Base-by-base conservation (phyloP, 1,140 invertebrate species). In the Drosophila ohnishii region DNA sequence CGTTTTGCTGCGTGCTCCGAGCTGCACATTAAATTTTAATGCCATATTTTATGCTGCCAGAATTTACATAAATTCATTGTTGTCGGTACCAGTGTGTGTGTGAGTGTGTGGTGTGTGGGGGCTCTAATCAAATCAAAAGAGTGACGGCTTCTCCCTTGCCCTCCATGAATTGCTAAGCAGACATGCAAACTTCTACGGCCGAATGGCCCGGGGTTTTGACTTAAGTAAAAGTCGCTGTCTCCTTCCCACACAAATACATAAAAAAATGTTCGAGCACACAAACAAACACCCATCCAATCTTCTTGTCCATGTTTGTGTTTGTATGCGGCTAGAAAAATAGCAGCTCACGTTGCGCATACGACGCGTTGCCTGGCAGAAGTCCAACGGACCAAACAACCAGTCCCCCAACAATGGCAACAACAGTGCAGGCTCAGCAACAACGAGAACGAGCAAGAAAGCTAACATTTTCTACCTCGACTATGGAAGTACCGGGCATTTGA, bases 1-100 rank as follows among this genome's bases (percentile, higher is more conserved):
- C 57, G 35, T 45, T 64, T 67, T 44, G 28, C 16, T 30, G 76
- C 83, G 84, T 88, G 84, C 73, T 30, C 44, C 14, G 48, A 80
- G 77, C 67, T 73, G 85, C 63, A 88, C 84, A 88, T 88, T 88
- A 88, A 80, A 73, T 80, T 84, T 84, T 88, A 88, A 88, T 88
- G 80, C 84, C 83, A 87, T 88, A 88, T 86, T 86, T 86, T 86
- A 87, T 83, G 84, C 84, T 67, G 60, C 62, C 72, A 74, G 73
- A 88, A 88, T 88, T 76, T 84, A 64, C 77, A 88, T 88, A 88
- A 80, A 88, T 88, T 88, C 87, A 79, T 79, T 80, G 71, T 71
- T 47, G 51, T 53, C 34, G 51, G 51, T 53, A 5, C 64, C 39
- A 58, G 44, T 62, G 44, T 55, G 22, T 66, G 42, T 62, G 44